Conservation (phyloP, 1,140 invertebrate species). For the Rhagoletis zephyria region DNA sequence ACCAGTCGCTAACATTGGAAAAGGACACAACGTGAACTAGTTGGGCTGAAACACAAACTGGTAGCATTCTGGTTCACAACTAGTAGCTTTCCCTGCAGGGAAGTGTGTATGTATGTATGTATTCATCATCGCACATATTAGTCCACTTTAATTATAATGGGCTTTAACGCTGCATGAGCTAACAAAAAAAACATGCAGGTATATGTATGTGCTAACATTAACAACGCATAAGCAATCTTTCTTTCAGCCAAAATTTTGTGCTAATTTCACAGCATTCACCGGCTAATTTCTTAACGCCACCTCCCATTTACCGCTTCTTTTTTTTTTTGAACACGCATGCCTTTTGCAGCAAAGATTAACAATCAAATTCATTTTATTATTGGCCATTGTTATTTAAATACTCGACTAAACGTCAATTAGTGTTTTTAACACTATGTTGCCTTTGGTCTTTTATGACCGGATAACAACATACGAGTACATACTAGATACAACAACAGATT, state of each 20-base stretch:
- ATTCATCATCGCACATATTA: neutral
- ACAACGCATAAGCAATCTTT: neutral
- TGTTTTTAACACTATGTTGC: slow-evolving; percentile 1
- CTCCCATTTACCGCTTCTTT: neutral
- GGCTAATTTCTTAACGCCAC: slow-evolving; percentile 1
- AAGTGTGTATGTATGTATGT: neutral
- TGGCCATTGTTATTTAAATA: slow-evolving; percentile 36
- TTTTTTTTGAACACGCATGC: neutral
- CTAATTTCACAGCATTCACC: slow-evolving; percentile 7
- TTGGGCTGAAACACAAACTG: too few relatives aligned
- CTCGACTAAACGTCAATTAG: slow-evolving; percentile 25
- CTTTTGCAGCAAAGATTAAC: neutral
- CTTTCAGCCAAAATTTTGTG: neutral
- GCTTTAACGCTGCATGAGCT: neutral
- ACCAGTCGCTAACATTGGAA: too few relatives aligned
- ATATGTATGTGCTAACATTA: neutral
- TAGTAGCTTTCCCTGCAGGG: too few relatives aligned
- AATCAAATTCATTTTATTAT: slow-evolving; percentile 8
- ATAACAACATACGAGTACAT: neutral
- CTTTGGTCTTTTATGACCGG: neutral
- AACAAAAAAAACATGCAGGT: neutral
- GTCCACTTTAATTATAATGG: neutral
- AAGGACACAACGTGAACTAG: too few relatives aligned
- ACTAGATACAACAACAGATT: too few relatives aligned
- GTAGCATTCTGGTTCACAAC: too few relatives aligned